These are phyloP conservation scores for Sebastes hubbsi DNA, from an alignment of 2,797 vertebrate species.

Conservation along the genomic window DNA sequence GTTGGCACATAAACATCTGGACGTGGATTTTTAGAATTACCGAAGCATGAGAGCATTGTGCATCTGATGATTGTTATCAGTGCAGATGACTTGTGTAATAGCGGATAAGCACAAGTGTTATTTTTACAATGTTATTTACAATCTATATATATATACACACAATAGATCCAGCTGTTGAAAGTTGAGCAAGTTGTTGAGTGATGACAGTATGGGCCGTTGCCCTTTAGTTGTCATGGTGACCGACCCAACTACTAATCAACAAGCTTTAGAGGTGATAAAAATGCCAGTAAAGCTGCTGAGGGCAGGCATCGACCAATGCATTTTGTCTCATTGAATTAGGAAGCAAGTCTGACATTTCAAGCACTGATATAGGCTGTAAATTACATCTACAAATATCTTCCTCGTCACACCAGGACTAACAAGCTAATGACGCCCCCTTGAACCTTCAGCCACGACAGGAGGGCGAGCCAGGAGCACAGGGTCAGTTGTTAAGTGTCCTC, in stretches of 20 bases:
- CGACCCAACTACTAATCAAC: constrained; percentile 23
- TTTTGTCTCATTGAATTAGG: constrained; percentile 50
- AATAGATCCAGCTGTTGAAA: constrained; percentile 34
- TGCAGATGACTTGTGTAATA: constrained; percentile 39
- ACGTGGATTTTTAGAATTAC: constrained; percentile 59
- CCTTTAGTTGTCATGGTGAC: constrained; percentile 4
- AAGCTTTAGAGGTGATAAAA: constrained; percentile 15
- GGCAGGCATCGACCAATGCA: constrained; percentile 11
- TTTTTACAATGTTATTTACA: constrained; percentile 49
- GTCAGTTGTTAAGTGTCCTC: neutral
- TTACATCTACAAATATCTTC: constrained; percentile 61
- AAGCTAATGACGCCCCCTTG: constrained; percentile 42
- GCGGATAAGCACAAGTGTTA: constrained; percentile 33
- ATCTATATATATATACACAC: neutral
- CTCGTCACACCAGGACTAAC: constrained; percentile 58
- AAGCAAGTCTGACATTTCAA: neutral
- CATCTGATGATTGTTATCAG: constrained; percentile 79
- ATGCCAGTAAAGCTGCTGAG: constrained; percentile 20
- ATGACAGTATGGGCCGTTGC: neutral
- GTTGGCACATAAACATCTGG: constrained; percentile 75
- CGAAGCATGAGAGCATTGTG: constrained; percentile 63
- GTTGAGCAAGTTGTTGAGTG: neutral
- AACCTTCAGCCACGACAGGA: neutral
- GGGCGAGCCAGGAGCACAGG: neutral
- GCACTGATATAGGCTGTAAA: constrained; percentile 37